phyloP scores from a whole-genome alignment of 2,888 invertebrate species.

The Amphipoea oculea region DNA sequence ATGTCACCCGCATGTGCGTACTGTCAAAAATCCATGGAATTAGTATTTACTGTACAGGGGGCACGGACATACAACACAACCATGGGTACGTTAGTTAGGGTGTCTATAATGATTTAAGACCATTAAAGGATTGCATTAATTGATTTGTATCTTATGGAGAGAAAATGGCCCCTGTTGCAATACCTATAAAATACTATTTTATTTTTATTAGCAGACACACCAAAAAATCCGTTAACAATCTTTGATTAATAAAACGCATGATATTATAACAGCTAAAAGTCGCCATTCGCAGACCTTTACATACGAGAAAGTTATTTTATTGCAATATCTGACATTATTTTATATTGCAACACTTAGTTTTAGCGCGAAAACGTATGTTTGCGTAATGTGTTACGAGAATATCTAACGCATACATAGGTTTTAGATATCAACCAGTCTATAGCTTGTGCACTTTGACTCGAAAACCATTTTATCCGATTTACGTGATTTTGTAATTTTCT shows the following conservation, averaged over 20 bases:
- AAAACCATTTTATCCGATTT: not conserved
- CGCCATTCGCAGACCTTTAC: constrained; percentile 24
- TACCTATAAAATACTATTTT: not conserved
- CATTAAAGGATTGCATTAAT: not conserved
- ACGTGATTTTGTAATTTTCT: not conserved
- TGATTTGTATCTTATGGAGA: not conserved
- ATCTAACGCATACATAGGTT: constrained; percentile 4
- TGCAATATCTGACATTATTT: constrained; percentile 33
- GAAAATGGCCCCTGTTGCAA: not conserved
- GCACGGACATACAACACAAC: too few relatives aligned
- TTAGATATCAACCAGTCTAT: not conserved
- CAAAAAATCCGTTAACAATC: not conserved
- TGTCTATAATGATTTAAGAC: not conserved
- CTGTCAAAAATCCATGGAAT: too few relatives aligned
- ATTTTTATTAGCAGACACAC: not conserved
- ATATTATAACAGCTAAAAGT: not conserved
- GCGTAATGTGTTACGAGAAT: constrained; percentile 26
- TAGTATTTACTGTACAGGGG: too few relatives aligned
- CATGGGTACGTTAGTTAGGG: too few relatives aligned
- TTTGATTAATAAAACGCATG: not conserved
- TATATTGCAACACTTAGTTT: constrained; percentile 39
- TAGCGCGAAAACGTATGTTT: constrained; percentile 23
- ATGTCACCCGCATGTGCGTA: too few relatives aligned
- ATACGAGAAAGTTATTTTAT: constrained; percentile 32
- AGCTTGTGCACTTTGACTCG: not conserved